Evolutionary conservation across 2,888 invertebrate species (phyloP).

Genomic region (Clusia tigrina): DNA sequence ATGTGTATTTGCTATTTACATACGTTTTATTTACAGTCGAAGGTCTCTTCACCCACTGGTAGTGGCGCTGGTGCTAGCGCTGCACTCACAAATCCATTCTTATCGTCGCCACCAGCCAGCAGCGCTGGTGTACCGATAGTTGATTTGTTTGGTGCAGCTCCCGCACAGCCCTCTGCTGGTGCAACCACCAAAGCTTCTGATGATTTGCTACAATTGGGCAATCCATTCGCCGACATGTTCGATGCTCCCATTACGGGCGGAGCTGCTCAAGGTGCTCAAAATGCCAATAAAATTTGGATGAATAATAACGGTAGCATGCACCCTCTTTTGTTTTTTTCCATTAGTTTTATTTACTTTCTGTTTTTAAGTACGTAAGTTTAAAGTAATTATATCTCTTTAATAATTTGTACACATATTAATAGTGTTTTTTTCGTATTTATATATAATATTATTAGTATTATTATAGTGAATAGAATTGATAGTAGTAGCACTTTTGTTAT

Average conservation of each 20-base stretch:
- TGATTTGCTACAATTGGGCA: conserved; percentile 86
- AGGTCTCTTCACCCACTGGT: conserved; percentile 80
- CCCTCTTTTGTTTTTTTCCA: conserved; percentile 36
- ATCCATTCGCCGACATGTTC: conserved; percentile 91
- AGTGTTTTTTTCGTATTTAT: background rate
- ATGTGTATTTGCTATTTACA: conserved; percentile 27
- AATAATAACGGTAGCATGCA: conserved; percentile 67
- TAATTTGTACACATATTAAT: no score
- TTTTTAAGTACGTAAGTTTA: conserved; percentile 27
- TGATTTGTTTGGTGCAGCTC: conserved; percentile 75
- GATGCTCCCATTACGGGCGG: conserved; percentile 74
- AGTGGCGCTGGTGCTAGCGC: conserved; percentile 67
- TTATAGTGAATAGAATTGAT: background rate
- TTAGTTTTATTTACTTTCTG: conserved; percentile 37
- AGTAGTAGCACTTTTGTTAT: background rate
- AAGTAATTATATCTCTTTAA: conserved; percentile 29
- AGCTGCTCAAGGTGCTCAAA: conserved; percentile 52
- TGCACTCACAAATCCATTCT: conserved; percentile 83
- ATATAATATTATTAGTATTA: background rate
- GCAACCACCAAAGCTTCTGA: conserved; percentile 79
- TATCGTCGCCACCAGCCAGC: conserved; percentile 73
- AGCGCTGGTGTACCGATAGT: conserved; percentile 72
- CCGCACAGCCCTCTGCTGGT: conserved; percentile 58
- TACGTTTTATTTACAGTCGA: conserved; percentile 67
- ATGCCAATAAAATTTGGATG: conserved; percentile 66